A percentile compares a stretch with the other conserved stretches of the same genome.
Conservation (phyloP, 2,888 invertebrate species). For the Lycophotia porphyrea region DNA sequence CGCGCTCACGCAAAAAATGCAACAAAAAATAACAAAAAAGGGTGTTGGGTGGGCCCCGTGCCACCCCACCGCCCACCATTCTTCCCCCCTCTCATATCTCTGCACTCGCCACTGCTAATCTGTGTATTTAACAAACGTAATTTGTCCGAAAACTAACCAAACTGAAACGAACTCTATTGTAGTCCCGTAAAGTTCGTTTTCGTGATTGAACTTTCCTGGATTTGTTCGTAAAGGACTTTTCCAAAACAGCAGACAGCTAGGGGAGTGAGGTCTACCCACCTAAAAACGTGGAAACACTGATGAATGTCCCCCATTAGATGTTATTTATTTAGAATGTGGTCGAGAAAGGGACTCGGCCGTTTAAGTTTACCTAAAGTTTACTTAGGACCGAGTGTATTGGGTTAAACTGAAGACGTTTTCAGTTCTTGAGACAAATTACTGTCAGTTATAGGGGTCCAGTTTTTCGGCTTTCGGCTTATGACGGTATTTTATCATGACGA, state of each 20-base stretch:
- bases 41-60: constrained; percentile 82
- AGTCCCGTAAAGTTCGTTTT: constrained; percentile 64
- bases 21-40: constrained; percentile 85
- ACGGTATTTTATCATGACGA: constrained; percentile 84
- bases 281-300: constrained; percentile 90
- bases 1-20: constrained; percentile 86
- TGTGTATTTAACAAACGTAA: constrained; percentile 84
- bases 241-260: constrained; percentile 84
- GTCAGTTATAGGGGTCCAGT: constrained; percentile 87
- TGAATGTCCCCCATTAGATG: constrained; percentile 91
- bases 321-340: constrained; percentile 91
- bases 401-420: constrained; percentile 88
- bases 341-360: constrained; percentile 87
- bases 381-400: constrained; percentile 89
- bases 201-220: constrained; percentile 55
- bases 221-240: constrained; percentile 78
- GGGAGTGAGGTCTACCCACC: constrained; percentile 87
- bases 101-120: constrained; percentile 89
- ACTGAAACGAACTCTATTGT: constrained; percentile 65
- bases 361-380: constrained; percentile 89
- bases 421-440: constrained; percentile 84
- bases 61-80: constrained; percentile 78
- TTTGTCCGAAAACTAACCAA: constrained; percentile 73
- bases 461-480: constrained; percentile 86
- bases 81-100: constrained; percentile 83